phyloP scores from a whole-genome alignment of 2,113 vertebrate species.

The Nettapus auritus region DNA sequence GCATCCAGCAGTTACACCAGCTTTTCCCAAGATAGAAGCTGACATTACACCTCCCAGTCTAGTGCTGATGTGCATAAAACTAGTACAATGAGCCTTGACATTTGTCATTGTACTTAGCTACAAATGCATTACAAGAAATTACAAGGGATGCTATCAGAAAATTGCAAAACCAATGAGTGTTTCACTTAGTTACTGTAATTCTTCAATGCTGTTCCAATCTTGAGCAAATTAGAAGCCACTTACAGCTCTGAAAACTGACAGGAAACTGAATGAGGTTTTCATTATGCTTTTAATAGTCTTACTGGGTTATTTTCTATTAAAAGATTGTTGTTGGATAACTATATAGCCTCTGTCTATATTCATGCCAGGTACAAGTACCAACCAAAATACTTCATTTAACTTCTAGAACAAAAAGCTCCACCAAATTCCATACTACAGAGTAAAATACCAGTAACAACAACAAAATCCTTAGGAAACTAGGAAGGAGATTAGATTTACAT shows the following conservation, averaged over 20 bases:
- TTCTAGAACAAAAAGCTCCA: background rate
- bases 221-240: conserved; percentile 80
- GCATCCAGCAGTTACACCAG: background rate
- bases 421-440: background rate
- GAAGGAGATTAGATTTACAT: background rate
- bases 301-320: conserved; percentile 70
- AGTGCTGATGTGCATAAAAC: conserved; percentile 1
- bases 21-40: background rate
- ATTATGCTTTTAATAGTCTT: conserved; percentile 77
- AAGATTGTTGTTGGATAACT: conserved; percentile 57
- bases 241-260: conserved; percentile 74
- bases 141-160: conserved; percentile 81
- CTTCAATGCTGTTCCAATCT: conserved; percentile 78
- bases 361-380: conserved; percentile 1
- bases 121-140: conserved; percentile 77
- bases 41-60: conserved; percentile 30
- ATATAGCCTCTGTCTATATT: background rate
- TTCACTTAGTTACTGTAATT: conserved; percentile 82
- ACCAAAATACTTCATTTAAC: background rate
- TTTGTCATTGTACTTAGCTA: conserved; percentile 63
- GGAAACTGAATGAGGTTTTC: conserved; percentile 74
- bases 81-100: conserved; percentile 55
- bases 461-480: background rate
- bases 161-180: conserved; percentile 79
- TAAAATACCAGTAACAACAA: background rate